Evolutionary conservation across 2,888 invertebrate species (phyloP).

Genomic region (Andrena marginata): DNA sequence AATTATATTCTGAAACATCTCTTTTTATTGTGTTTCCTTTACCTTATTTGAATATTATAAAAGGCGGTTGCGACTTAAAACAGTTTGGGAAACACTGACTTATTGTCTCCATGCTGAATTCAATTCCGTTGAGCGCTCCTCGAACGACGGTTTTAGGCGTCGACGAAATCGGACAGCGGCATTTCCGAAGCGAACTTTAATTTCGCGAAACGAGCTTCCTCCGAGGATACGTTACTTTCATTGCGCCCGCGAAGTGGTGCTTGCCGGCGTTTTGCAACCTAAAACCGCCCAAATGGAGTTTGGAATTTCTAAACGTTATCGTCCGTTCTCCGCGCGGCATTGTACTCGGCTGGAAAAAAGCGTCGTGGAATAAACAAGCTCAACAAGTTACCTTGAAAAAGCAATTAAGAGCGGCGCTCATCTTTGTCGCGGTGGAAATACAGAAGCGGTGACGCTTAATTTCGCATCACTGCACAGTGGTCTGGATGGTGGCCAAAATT

Average conservation of each 20-base stretch:
- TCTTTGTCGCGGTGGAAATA: neutral
- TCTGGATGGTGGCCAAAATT: too few species aligned
- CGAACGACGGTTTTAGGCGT: neutral
- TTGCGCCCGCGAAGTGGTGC: conserved; percentile 1
- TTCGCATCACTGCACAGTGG: conserved; percentile 4
- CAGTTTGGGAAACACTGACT: neutral
- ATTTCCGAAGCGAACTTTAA: conserved; percentile 21
- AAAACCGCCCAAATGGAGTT: neutral
- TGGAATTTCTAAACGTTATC: neutral
- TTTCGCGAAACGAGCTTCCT: conserved; percentile 19
- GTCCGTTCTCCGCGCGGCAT: neutral
- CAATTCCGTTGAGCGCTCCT: conserved; percentile 18
- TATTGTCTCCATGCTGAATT: conserved; percentile 29
- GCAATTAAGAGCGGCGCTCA: conserved; percentile 8
- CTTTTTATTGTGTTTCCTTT: too few species aligned
- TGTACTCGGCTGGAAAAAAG: neutral
- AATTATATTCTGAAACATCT: too few species aligned
- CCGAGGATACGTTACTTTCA: conserved; percentile 17
- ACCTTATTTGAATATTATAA: too few species aligned
- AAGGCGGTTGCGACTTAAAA: too few species aligned
- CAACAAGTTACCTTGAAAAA: neutral
- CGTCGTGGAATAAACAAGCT: conserved; percentile 33
- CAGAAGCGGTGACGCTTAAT: neutral
- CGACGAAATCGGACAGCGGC: conserved; percentile 6
- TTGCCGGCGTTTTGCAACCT: neutral